A percentile compares a stretch with the other conserved stretches of the same genome.
Conservation (phyloP, 2,113 vertebrate genomes). For the Catharus fuscescens region DNA sequence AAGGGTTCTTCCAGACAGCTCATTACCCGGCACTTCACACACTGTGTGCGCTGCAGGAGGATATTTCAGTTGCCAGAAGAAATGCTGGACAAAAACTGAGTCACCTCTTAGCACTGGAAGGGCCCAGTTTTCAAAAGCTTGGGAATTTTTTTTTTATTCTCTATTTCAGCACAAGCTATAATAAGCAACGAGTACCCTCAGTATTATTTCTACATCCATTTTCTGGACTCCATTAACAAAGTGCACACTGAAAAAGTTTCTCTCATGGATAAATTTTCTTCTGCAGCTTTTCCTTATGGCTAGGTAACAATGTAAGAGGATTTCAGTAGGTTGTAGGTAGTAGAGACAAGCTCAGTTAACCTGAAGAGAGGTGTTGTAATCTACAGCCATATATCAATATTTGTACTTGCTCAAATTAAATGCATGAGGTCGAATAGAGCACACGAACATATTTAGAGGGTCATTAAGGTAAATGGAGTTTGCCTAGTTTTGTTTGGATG, state of each 20-base stretch:
- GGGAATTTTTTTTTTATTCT: not conserved
- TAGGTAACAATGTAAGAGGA: not conserved
- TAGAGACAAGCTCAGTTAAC: not conserved
- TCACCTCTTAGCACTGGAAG: not conserved
- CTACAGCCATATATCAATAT: not conserved
- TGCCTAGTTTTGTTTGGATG: not conserved
- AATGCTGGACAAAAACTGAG: not conserved
- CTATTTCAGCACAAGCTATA: not conserved
- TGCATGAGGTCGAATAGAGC: not conserved
- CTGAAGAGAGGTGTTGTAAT: not conserved
- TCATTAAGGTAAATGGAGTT: not conserved
- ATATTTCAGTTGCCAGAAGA: not conserved
- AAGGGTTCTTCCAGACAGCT: accelerated
- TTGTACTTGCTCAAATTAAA: not conserved
- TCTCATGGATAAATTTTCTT: not conserved
- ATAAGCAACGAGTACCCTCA: not conserved
- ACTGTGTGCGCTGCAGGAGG: not conserved
- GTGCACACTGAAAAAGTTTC: not conserved
- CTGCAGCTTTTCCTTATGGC: not conserved
- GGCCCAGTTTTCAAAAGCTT: not conserved
- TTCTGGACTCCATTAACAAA: not conserved
- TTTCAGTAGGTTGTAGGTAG: not conserved
- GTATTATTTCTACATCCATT: not conserved
- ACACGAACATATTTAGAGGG: not conserved
- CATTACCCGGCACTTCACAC: not conserved